A percentile compares a stretch with the other conserved stretches of the same genome.
phyloP scores from a whole-genome alignment of 2,888 invertebrate genomes.

The Campoplex nolae region DNA sequence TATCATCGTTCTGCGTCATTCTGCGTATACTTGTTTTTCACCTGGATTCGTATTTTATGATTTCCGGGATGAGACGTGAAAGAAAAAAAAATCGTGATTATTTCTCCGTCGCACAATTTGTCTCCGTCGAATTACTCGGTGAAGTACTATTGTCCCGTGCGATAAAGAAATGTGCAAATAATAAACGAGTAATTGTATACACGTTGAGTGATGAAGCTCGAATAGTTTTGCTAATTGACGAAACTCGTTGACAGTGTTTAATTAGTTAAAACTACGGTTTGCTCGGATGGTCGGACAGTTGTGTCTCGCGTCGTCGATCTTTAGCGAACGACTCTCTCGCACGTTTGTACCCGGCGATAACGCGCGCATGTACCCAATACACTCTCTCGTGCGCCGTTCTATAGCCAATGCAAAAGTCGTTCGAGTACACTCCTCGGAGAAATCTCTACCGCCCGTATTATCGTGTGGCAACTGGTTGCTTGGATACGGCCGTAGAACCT shows the following conservation, averaged over 20 bases:
- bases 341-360: slow-evolving; percentile 20
- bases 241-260: slow-evolving; percentile 17
- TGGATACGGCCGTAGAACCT: neutral
- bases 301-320: slow-evolving; percentile 20
- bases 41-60: neutral
- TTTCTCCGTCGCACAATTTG: neutral
- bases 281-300: neutral
- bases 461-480: neutral
- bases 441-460: slow-evolving; percentile 3
- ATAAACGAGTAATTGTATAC: neutral
- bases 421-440: slow-evolving; percentile 34
- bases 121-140: neutral
- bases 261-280: slow-evolving; percentile 25
- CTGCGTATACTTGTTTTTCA: neutral
- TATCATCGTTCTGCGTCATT: slow-evolving; percentile 58
- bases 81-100: neutral
- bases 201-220: neutral
- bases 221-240: slow-evolving; percentile 15
- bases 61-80: neutral
- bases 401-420: slow-evolving; percentile 25
- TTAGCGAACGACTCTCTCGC: slow-evolving; percentile 22
- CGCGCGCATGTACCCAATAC: slow-evolving; percentile 19
- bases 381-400: neutral
- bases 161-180: neutral
- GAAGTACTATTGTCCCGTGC: neutral